Percentiles rank a stretch among this genome's conserved stretches.
Evolutionary conservation across 2,797 vertebrate species (phyloP).

Genomic region (Catharus ustulatus): DNA sequence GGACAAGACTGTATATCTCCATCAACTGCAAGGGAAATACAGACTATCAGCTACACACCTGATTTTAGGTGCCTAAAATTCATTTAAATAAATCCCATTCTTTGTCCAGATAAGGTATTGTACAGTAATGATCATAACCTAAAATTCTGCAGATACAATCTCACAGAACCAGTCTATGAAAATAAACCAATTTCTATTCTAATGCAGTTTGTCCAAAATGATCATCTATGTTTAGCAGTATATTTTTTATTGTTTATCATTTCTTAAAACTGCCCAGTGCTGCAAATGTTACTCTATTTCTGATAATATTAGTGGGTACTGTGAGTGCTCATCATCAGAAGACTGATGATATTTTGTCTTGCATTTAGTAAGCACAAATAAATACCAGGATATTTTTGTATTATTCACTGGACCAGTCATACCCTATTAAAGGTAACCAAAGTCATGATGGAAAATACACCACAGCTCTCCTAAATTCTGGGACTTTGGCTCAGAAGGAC

Average conservation of each 20-base stretch:
- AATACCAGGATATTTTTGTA: background rate
- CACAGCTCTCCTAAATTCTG: background rate
- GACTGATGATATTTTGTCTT: background rate
- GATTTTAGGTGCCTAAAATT: background rate
- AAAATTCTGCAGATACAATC: background rate
- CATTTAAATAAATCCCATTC: background rate
- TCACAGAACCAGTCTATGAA: background rate
- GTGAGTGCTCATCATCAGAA: background rate
- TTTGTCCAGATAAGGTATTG: background rate
- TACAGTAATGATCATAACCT: background rate
- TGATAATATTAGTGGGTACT: background rate
- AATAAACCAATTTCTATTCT: background rate
- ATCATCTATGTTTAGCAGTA: background rate
- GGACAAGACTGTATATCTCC: background rate
- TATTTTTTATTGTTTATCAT: background rate
- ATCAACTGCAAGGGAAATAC: background rate
- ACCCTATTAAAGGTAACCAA: background rate
- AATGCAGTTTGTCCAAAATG: background rate
- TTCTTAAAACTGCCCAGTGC: background rate
- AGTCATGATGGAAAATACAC: background rate
- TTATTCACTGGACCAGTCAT: background rate
- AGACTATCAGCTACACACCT: background rate
- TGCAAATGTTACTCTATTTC: background rate
- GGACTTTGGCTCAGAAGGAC: background rate
- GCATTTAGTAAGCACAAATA: background rate